These are phyloP conservation scores for Arenicola marina DNA, from an alignment of 2,888 invertebrate species.

Conservation along the genomic window DNA sequence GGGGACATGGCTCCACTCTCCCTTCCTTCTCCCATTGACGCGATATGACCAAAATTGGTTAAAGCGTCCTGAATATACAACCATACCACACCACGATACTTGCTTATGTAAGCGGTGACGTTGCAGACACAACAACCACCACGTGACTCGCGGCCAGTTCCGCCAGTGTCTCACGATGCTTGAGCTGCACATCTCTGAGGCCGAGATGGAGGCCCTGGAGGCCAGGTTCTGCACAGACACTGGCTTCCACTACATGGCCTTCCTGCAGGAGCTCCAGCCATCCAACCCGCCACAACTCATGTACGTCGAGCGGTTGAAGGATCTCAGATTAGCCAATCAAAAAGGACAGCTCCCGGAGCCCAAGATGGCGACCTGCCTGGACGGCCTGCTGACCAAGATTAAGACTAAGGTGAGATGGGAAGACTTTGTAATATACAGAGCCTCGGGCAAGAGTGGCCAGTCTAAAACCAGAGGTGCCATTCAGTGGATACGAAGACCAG, in stretches of 20 bases:
- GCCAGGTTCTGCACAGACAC: conserved; percentile 57
- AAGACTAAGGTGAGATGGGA: conserved; percentile 55
- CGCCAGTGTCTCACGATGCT: conserved; percentile 57
- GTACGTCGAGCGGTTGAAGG: conserved; percentile 51
- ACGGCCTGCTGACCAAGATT: conserved; percentile 53
- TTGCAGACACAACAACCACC: conserved; percentile 58
- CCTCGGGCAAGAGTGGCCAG: neutral
- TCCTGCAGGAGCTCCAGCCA: conserved; percentile 56
- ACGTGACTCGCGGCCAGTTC: conserved; percentile 58
- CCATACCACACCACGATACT: too few relatives aligned
- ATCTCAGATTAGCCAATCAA: conserved; percentile 43
- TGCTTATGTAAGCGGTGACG: too few relatives aligned
- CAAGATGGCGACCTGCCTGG: conserved; percentile 47
- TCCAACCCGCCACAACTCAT: conserved; percentile 41
- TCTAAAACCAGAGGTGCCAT: too few relatives aligned
- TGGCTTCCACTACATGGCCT: conserved; percentile 57
- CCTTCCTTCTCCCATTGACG: too few relatives aligned
- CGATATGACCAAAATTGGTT: too few relatives aligned
- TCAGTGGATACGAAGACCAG: too few relatives aligned
- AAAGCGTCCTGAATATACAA: too few relatives aligned
- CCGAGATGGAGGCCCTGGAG: conserved; percentile 56
- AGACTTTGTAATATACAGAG: neutral
- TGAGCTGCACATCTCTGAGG: conserved; percentile 49
- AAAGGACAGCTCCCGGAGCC: conserved; percentile 44
- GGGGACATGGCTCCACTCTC: too few relatives aligned